Conservation (phyloP, 2,113 vertebrate genomes). For the Psilopsiagon aymara region DNA sequence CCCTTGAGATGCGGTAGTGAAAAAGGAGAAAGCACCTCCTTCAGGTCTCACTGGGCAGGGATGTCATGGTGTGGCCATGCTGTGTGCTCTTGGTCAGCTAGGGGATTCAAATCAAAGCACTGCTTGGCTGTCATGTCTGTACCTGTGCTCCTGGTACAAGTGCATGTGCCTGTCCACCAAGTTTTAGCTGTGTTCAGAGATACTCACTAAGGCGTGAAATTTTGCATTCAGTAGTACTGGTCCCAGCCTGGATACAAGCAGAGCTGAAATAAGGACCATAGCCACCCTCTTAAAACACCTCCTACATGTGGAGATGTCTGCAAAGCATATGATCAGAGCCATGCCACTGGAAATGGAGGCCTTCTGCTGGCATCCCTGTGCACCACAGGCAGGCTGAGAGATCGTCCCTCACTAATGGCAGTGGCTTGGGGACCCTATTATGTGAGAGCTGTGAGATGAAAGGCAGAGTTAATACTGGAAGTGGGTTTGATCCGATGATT, state of each 20-base stretch:
- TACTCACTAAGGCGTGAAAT: background rate
- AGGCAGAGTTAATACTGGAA: background rate
- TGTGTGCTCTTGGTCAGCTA: background rate
- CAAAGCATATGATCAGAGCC: background rate
- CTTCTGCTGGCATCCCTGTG: background rate
- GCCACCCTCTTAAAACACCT: background rate
- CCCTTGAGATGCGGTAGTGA: rapidly evolving
- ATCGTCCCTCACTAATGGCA: background rate
- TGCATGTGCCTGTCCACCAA: background rate
- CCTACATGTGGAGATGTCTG: background rate
- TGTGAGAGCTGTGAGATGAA: background rate
- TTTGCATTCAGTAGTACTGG: background rate
- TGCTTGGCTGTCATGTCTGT: background rate
- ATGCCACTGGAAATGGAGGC: background rate
- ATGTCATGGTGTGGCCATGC: background rate
- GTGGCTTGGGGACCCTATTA: background rate
- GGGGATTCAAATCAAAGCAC: background rate
- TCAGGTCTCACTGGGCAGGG: background rate
- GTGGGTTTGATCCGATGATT: background rate
- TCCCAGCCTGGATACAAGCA: background rate
- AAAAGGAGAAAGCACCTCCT: background rate
- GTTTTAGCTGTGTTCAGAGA: background rate
- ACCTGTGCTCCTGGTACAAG: background rate
- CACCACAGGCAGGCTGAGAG: background rate
- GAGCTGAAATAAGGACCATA: background rate